Evolutionary conservation across 2,113 vertebrate genomes (phyloP).

Genomic region (Clarias batrachus): DNA sequence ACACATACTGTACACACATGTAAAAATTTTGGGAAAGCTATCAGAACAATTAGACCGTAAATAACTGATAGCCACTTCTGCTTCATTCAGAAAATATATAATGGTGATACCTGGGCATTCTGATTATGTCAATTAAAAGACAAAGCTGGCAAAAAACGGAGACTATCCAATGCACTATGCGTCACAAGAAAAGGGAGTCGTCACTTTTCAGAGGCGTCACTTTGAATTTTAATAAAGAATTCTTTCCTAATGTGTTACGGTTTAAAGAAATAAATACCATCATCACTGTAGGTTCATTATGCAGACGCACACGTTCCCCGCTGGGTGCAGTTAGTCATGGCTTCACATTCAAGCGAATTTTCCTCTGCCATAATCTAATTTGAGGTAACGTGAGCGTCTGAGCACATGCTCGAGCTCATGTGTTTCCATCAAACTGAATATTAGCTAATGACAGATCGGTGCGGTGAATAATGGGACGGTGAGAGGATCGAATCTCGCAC

Average conservation of each 20-base stretch:
- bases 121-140: no score
- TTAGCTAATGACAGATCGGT: not conserved
- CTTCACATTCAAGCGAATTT: conserved; percentile 6
- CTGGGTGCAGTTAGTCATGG: not conserved
- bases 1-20: no score
- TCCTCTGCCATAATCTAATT: conserved; percentile 13
- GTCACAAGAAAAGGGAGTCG: not conserved
- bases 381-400: not conserved
- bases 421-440: not conserved
- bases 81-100: no score
- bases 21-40: no score
- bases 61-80: no score
- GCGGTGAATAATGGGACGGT: conserved; percentile 8
- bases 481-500: not conserved
- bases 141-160: no score
- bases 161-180: not conserved
- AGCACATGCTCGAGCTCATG: conserved; percentile 10
- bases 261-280: not conserved
- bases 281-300: conserved; percentile 13
- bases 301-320: not conserved
- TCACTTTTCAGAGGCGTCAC: not conserved
- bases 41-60: no score
- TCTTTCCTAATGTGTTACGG: not conserved
- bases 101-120: no score
- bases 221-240: not conserved